Conservation (phyloP, 2,113 vertebrate genomes). For the Hippopotamus amphibius region DNA sequence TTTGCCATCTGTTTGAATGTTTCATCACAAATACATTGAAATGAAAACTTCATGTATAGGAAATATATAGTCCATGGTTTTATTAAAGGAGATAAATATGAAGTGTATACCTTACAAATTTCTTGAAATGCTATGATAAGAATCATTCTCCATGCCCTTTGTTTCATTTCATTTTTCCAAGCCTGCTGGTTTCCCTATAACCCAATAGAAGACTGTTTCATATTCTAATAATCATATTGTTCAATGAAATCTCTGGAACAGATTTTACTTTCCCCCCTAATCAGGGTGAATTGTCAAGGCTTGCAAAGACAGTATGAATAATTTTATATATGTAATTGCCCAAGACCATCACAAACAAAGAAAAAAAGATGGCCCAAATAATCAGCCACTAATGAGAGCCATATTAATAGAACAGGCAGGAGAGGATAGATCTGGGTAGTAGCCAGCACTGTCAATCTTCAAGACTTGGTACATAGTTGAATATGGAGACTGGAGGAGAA, state of each 20-base stretch:
- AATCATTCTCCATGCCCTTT: background rate
- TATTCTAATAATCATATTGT: background rate
- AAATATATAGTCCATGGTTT: background rate
- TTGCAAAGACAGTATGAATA: background rate
- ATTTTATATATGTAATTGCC: background rate
- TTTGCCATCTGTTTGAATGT: background rate
- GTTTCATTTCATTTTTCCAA: background rate
- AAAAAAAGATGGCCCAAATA: background rate
- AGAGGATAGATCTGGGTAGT: background rate
- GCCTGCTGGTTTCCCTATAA: too few species aligned
- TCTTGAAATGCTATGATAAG: background rate
- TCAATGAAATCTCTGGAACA: background rate
- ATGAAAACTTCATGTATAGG: background rate
- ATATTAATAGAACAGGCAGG: background rate
- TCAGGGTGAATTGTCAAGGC: background rate
- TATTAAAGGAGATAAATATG: background rate
- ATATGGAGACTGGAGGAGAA: background rate
- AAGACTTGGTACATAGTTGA: background rate
- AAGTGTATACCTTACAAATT: background rate
- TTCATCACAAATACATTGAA: background rate
- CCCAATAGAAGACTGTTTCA: background rate
- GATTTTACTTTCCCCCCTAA: background rate
- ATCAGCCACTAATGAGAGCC: background rate
- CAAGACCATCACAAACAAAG: background rate
- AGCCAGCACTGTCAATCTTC: background rate